Evolutionary conservation across 2,888 invertebrate species (phyloP).

Genomic region (Rhagophthalmus giganteus): DNA sequence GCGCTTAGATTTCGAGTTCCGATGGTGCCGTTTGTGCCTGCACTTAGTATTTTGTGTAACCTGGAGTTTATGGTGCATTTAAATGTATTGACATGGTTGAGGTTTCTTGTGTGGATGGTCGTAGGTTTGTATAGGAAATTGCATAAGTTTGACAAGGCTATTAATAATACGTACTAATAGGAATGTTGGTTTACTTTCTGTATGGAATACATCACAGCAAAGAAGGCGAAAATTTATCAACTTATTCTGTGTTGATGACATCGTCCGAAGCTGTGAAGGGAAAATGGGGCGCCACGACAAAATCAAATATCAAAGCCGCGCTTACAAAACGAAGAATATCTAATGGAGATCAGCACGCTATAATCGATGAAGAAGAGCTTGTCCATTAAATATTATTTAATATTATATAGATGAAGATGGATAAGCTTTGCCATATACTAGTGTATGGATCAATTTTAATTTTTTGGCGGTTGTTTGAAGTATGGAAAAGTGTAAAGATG

Average conservation of each 20-base stretch:
- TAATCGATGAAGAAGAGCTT: conserved; percentile 45
- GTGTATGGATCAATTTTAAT: no score
- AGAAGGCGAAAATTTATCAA: conserved; percentile 66
- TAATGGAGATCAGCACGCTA: conserved; percentile 51
- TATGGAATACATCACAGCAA: conserved; percentile 87
- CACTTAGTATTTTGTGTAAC: conserved; percentile 78
- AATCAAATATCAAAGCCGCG: conserved; percentile 49
- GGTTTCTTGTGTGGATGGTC: conserved; percentile 86
- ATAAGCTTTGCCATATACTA: no score
- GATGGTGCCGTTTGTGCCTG: conserved; percentile 77
- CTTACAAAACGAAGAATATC: conserved; percentile 50
- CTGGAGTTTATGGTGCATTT: conserved; percentile 82
- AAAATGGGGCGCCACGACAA: conserved; percentile 63
- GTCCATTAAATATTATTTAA: neutral
- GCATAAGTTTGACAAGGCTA: no score
- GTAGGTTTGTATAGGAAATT: conserved; percentile 62
- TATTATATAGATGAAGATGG: no score
- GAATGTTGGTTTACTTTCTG: conserved; percentile 78
- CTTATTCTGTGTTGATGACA: conserved; percentile 68
- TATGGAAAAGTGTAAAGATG: no score
- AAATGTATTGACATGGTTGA: conserved; percentile 78
- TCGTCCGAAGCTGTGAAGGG: conserved; percentile 65
- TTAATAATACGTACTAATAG: no score
- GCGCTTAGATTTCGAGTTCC: conserved; percentile 79
- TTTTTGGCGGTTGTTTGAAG: no score